Percentiles rank a stretch among this genome's conserved stretches.
Evolutionary conservation across 1,140 invertebrate species (phyloP).

Genomic region (Drosophila pruinosa): DNA sequence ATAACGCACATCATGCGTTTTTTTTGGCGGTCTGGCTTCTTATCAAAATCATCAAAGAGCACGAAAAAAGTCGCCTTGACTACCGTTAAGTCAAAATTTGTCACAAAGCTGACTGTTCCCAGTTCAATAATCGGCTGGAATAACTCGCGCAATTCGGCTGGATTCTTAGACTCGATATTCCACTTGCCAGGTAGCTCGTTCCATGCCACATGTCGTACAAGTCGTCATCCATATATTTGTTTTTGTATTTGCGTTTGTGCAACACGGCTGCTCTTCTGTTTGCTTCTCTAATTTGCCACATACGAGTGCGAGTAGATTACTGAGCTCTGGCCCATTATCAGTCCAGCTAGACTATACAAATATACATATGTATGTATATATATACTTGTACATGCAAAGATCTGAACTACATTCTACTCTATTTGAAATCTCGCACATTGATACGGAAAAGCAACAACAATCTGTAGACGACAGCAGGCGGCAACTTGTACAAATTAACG

Average conservation of each 20-base stretch:
- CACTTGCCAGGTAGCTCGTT: background rate
- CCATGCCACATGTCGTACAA: background rate
- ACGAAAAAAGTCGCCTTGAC: constrained; percentile 14
- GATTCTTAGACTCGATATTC: background rate
- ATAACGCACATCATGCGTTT: constrained; percentile 36
- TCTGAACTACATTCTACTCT: constrained; percentile 76
- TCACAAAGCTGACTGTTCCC: background rate
- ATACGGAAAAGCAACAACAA: constrained; percentile 60
- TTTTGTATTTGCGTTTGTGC: constrained; percentile 6
- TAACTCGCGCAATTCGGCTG: background rate
- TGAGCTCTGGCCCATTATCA: constrained; percentile 60
- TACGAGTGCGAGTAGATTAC: constrained; percentile 25
- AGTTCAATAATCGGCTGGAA: background rate
- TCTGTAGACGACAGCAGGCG: constrained; percentile 33
- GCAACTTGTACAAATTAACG: constrained; percentile 77
- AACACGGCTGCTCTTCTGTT: constrained; percentile 35
- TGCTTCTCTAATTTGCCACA: constrained; percentile 51
- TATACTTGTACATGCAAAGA: constrained; percentile 24
- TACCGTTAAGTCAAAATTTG: background rate
- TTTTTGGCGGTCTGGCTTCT: constrained; percentile 19
- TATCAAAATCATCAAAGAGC: constrained; percentile 38
- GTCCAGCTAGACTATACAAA: constrained; percentile 6
- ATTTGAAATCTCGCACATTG: constrained; percentile 78
- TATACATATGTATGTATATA: background rate
- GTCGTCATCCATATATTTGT: background rate